Evolutionary conservation across 2,113 vertebrate species (phyloP).

Genomic region (Thunnus maccoyii): DNA sequence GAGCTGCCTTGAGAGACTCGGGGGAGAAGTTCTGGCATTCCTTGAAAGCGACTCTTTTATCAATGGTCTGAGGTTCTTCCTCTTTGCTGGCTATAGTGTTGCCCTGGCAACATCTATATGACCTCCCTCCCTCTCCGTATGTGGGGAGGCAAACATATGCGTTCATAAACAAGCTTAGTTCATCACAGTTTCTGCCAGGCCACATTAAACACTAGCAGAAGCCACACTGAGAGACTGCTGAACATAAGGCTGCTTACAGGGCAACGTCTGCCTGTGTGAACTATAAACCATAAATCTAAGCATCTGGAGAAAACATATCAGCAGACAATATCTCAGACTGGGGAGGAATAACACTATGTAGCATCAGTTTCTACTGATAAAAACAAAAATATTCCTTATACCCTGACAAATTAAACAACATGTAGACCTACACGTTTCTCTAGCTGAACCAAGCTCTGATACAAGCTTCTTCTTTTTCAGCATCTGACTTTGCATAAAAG

Average conservation of each 20-base stretch:
- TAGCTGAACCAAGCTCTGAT: not conserved
- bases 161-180: constrained; percentile 51
- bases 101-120: constrained; percentile 54
- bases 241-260: constrained; percentile 21
- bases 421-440: not conserved
- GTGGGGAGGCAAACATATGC: constrained; percentile 42
- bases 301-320: constrained; percentile 58
- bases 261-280: constrained; percentile 40
- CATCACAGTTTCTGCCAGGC: constrained; percentile 42
- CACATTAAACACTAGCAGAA: constrained; percentile 56
- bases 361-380: constrained; percentile 17
- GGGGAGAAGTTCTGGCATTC: constrained; percentile 53
- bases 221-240: constrained; percentile 37
- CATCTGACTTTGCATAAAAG: not conserved
- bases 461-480: not conserved
- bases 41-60: constrained; percentile 55
- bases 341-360: not conserved
- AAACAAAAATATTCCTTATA: constrained; percentile 20
- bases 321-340: constrained; percentile 12
- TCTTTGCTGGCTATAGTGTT: constrained; percentile 47
- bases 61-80: constrained; percentile 45
- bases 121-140: constrained; percentile 31
- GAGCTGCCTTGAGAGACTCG: constrained; percentile 46
- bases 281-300: constrained; percentile 40
- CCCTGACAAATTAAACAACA: not conserved